Evolutionary conservation across 2,888 invertebrate species (phyloP).

Genomic region (Polymixis lichenea): DNA sequence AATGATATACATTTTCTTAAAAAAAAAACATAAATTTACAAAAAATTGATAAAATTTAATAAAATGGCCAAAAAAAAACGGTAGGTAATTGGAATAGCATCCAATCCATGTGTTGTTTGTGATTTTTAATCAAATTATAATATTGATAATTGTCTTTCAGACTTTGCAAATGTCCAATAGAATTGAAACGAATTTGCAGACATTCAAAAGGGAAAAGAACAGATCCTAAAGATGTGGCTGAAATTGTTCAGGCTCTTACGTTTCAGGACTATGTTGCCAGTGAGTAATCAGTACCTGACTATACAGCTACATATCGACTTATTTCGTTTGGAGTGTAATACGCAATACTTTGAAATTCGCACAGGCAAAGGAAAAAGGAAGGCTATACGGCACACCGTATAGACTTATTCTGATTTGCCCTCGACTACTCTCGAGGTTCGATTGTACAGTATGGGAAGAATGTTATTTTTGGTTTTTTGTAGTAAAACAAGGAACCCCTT

Average conservation of each 20-base stretch:
- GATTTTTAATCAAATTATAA: background rate
- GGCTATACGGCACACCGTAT: background rate
- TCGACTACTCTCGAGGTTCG: too few species aligned
- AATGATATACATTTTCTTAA: constrained; percentile 53
- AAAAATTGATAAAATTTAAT: constrained; percentile 41
- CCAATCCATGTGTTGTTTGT: background rate
- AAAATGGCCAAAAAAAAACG: constrained; percentile 74
- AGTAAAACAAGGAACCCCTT: background rate
- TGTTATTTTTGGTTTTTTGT: background rate
- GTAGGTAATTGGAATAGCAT: constrained; percentile 72
- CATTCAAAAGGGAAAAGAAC: constrained; percentile 63
- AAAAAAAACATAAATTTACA: constrained; percentile 23
- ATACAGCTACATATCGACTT: background rate
- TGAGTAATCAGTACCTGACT: constrained; percentile 28
- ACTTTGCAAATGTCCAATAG: constrained; percentile 73
- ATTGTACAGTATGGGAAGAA: background rate
- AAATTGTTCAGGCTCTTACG: constrained; percentile 82
- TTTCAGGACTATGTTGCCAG: constrained; percentile 66
- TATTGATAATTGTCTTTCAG: constrained; percentile 43
- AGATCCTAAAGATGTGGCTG: constrained; percentile 79
- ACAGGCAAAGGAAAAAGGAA: background rate
- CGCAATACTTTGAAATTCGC: background rate
- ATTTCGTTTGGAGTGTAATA: background rate
- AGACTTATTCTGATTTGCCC: too few species aligned
- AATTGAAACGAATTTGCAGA: constrained; percentile 71